Evolutionary conservation across 2,113 vertebrate genomes (phyloP).

Genomic region (Rhagologus leucostigma): DNA sequence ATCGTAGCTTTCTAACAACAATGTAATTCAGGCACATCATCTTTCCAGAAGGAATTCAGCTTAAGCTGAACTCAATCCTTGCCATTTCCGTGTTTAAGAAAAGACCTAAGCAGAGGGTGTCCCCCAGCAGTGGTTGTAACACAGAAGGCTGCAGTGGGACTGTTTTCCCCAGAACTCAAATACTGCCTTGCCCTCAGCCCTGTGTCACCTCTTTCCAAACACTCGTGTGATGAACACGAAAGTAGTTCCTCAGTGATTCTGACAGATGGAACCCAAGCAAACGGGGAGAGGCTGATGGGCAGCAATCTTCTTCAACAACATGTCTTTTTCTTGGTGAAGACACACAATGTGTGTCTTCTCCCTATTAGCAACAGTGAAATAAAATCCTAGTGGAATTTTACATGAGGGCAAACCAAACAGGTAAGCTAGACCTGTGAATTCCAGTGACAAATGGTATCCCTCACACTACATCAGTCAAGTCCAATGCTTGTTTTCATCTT

Average conservation of each 20-base stretch:
- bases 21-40: not conserved
- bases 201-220: not conserved
- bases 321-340: not conserved
- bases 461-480: not conserved
- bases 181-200: not conserved
- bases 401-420: not conserved
- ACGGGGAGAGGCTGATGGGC: not conserved
- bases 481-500: not conserved
- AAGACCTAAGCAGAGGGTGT: not conserved
- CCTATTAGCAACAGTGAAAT: not conserved
- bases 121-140: not conserved
- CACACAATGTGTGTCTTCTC: not conserved
- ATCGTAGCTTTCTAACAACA: not conserved
- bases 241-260: not conserved
- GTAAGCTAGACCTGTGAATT: not conserved
- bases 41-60: not conserved
- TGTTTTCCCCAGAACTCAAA: not conserved
- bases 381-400: not conserved
- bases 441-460: not conserved
- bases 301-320: not conserved
- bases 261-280: not conserved
- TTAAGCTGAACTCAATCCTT: not conserved
- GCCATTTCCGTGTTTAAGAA: not conserved
- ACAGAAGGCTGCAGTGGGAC: not conserved
- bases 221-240: rapidly evolving